These are phyloP conservation scores for Megaustenia siamemsis DNA, from an alignment of 2,888 invertebrate genomes.

Conservation along the genomic window DNA sequence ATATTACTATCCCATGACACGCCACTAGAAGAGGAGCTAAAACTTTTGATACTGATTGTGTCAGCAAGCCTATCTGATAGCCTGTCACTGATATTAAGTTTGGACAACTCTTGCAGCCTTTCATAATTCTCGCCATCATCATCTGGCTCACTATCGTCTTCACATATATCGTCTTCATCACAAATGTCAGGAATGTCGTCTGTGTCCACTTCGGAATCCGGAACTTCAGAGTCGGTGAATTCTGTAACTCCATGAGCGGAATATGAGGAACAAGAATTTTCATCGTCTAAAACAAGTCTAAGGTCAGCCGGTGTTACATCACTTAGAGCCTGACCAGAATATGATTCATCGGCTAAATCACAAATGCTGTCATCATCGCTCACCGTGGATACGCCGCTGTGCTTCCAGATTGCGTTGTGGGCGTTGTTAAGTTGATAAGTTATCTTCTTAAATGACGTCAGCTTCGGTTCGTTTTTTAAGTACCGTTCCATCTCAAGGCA, in stretches of 20 bases:
- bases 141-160: constrained; percentile 62
- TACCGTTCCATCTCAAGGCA: constrained; percentile 98
- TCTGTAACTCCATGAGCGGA: constrained; percentile 32
- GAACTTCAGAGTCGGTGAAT: constrained; percentile 50
- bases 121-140: constrained; percentile 65
- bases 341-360: background rate
- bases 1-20: constrained; percentile 86
- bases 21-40: constrained; percentile 85
- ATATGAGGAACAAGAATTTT: constrained; percentile 44
- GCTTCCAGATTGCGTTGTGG: constrained; percentile 22
- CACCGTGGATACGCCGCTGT: background rate
- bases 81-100: constrained; percentile 74
- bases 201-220: constrained; percentile 45
- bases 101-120: constrained; percentile 73
- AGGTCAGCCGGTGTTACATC: background rate
- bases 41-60: constrained; percentile 76
- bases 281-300: constrained; percentile 23
- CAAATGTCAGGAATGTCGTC: constrained; percentile 49
- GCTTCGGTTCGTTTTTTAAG: constrained; percentile 90
- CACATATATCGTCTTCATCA: constrained; percentile 47
- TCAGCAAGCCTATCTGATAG: constrained; percentile 61
- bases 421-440: constrained; percentile 62
- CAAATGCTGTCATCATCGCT: background rate
- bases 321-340: background rate
- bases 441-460: constrained; percentile 77